phyloP scores from a whole-genome alignment of 2,797 vertebrate species.

The Choloepus didactylus region DNA sequence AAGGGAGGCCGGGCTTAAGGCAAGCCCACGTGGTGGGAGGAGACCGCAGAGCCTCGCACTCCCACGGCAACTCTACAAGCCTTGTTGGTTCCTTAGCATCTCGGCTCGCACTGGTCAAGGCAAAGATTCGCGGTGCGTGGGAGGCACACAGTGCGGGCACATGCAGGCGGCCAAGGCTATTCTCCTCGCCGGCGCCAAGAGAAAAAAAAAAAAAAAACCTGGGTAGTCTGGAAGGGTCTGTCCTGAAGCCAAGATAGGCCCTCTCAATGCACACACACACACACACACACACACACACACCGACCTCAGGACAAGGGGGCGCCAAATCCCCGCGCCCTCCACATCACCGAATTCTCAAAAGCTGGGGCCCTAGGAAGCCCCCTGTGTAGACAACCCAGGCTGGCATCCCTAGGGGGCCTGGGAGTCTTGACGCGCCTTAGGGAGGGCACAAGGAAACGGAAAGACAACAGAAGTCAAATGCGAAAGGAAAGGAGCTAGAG shows the following conservation, averaged over 20 bases:
- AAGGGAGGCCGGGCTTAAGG: background rate
- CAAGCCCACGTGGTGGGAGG: conserved; percentile 60
- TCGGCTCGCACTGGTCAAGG: background rate
- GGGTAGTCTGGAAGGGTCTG: background rate
- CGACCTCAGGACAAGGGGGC: background rate
- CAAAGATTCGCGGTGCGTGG: background rate
- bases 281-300: background rate
- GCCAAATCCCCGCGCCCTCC: background rate
- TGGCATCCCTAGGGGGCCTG: background rate
- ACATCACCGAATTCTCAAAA: background rate
- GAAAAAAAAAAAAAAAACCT: no score
- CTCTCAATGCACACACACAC: background rate
- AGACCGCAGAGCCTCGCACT: background rate
- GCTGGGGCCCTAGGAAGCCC: background rate
- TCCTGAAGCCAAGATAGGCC: background rate
- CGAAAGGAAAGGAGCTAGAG: background rate
- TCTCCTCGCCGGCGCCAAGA: background rate
- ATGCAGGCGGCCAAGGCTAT: background rate
- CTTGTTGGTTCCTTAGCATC: background rate
- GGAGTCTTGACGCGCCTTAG: background rate
- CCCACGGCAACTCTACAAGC: conserved; percentile 30
- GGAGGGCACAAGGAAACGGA: background rate
- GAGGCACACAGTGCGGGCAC: background rate
- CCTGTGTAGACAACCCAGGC: background rate
- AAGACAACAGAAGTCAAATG: background rate